A percentile compares a stretch with the other conserved stretches of the same genome.
Conservation (phyloP, 2,888 invertebrate genomes). For the Caenorhabditis uteleia region DNA sequence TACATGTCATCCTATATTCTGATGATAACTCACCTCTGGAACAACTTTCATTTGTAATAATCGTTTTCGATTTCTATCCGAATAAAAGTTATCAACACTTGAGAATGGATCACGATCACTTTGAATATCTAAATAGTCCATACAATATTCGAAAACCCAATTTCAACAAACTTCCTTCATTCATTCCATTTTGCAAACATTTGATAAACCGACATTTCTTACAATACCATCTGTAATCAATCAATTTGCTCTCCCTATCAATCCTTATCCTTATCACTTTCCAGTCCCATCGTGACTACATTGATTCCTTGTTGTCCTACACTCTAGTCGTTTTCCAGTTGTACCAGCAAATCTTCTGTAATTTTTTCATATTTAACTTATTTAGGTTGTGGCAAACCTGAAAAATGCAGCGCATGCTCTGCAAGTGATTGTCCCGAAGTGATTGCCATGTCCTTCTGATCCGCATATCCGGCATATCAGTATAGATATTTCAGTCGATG, state of each 20-base stretch:
- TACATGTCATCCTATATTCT: too few species aligned
- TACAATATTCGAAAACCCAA: too few species aligned
- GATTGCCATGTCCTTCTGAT: constrained; percentile 20
- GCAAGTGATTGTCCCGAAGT: constrained; percentile 12
- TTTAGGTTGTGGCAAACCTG: background rate
- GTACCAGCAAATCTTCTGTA: background rate
- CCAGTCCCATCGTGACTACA: background rate
- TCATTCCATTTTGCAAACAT: background rate
- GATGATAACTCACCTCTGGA: too few species aligned
- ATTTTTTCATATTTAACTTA: background rate
- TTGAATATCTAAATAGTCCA: background rate
- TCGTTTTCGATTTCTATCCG: too few species aligned
- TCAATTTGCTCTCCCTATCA: too few species aligned
- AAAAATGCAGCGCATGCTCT: background rate
- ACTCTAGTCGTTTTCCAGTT: background rate
- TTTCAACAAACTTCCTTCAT: too few species aligned
- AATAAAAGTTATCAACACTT: too few species aligned
- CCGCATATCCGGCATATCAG: constrained; percentile 20
- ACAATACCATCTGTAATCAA: too few species aligned
- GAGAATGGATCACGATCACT: background rate
- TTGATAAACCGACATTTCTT: background rate
- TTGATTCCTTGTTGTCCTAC: background rate
- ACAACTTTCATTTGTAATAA: too few species aligned
- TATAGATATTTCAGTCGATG: too few species aligned
- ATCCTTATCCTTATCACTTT: too few species aligned